These are phyloP conservation scores for Saguinus imperator DNA, from an alignment of 2,113 vertebrate genomes.

Conservation along the genomic window DNA sequence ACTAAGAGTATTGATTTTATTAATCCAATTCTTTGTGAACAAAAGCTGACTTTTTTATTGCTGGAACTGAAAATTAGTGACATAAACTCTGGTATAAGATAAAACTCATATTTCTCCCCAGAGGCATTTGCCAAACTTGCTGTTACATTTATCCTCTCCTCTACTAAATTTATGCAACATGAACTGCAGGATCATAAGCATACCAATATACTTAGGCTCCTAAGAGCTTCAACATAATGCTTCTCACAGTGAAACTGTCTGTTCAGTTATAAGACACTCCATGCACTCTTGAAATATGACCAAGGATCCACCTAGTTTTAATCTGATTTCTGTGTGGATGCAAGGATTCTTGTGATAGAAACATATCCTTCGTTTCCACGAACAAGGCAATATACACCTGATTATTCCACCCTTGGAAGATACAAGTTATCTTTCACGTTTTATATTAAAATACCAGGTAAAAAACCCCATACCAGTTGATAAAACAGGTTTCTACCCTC, in stretches of 20 bases:
- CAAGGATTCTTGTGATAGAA: background rate
- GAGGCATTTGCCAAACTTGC: background rate
- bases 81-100: background rate
- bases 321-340: background rate
- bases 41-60: slow-evolving; percentile 19
- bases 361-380: background rate
- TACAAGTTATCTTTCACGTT: background rate
- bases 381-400: too few relatives aligned
- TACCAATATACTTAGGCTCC: background rate
- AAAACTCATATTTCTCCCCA: background rate
- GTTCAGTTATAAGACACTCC: background rate
- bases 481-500: background rate
- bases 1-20: slow-evolving; percentile 16
- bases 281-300: background rate
- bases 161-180: background rate
- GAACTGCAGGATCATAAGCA: background rate
- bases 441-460: background rate
- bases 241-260: background rate
- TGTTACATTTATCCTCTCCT: background rate
- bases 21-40: background rate
- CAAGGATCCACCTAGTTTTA: background rate
- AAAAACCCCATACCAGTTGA: background rate
- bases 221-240: background rate
- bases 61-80: slow-evolving; percentile 22
- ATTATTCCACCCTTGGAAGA: background rate